phyloP scores from a whole-genome alignment of 1,140 invertebrate genomes.

The Drosophila teissieri region DNA sequence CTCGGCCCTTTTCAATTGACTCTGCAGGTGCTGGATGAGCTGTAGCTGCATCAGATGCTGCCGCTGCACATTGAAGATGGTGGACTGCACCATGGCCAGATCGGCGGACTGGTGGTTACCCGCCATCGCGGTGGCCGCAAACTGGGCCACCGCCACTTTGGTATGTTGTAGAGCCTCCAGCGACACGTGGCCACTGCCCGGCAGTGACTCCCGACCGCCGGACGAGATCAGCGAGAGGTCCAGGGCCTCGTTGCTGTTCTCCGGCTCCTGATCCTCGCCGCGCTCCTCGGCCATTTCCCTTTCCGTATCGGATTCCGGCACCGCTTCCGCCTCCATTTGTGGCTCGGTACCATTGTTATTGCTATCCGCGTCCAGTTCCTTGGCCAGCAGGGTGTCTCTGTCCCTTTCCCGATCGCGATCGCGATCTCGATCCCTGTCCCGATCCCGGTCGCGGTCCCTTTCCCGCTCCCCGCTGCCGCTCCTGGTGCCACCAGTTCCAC shows the following conservation, averaged over 20 bases:
- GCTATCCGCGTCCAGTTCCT: conserved; percentile 70
- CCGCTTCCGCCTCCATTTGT: conserved; percentile 19
- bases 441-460: conserved; percentile 11
- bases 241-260: conserved; percentile 76
- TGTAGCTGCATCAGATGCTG: conserved; percentile 97
- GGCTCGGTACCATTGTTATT: conserved; percentile 68
- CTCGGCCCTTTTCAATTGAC: conserved; percentile 88
- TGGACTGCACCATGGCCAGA: conserved; percentile 93
- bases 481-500: conserved; percentile 64
- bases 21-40: conserved; percentile 95
- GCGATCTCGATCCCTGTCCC: conserved; percentile 12
- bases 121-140: conserved; percentile 92
- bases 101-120: conserved; percentile 89
- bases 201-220: conserved; percentile 46
- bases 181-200: conserved; percentile 85
- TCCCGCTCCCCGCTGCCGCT: conserved; percentile 35
- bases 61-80: conserved; percentile 95
- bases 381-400: conserved; percentile 32
- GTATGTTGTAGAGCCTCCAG: conserved; percentile 95
- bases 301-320: conserved; percentile 23
- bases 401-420: conserved; percentile 17
- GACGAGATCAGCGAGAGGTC: conserved; percentile 77
- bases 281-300: conserved; percentile 9
- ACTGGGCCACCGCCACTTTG: conserved; percentile 93
- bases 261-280: conserved; percentile 18